Evolutionary conservation across 2,797 vertebrate species (phyloP), one percentile per base, ranked within the genome.

Genomic region (Crenuchus spilurus): DNA sequence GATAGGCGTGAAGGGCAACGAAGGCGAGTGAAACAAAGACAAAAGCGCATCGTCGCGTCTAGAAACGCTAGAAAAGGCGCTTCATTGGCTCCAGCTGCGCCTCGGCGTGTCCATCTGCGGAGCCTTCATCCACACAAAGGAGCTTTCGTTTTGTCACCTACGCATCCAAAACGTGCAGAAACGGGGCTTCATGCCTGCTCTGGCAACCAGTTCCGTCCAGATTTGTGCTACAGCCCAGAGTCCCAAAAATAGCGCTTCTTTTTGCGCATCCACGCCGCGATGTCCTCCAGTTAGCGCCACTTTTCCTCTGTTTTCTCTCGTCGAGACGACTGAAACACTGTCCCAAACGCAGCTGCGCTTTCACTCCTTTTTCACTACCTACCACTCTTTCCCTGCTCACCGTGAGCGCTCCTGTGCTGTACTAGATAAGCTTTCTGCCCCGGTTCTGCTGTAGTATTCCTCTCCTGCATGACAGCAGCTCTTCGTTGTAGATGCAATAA

Each of bases 71-170:
- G n/a, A n/a, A n/a, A n/a, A n/a, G n/a, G n/a, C n/a, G n/a, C n/a
- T n/a, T n/a, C n/a, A n/a, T n/a, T n/a, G n/a, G n/a, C n/a, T n/a
- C n/a, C n/a, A n/a, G n/a, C n/a, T n/a, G 64, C 61, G 76, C 16
- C 61, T 67, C 51, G 28, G 16, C 67, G 9, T 31, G 57, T 74
- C 49, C 77, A 72, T 66, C 77, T 74, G 80, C 72, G 58, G n/a
- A n/a, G 16, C 42, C 67, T 74, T 60, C 44, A 20, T 35, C 66
- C 54, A 8, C 24, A 44, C 16, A 37, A 24, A 57, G 20, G 64
- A 63, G 48, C 58, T 39, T 63, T 60, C 8, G 5, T 74, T 49
- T 58, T 68, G 74, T 82, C 80, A 77, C 74, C 80, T 79, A 39
- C 48, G 60, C 55, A 35, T 73, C 74, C 76, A 52, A 28, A 42